phyloP scores from a whole-genome alignment of 2,888 invertebrate species.

The Eupelmus urozonus region DNA sequence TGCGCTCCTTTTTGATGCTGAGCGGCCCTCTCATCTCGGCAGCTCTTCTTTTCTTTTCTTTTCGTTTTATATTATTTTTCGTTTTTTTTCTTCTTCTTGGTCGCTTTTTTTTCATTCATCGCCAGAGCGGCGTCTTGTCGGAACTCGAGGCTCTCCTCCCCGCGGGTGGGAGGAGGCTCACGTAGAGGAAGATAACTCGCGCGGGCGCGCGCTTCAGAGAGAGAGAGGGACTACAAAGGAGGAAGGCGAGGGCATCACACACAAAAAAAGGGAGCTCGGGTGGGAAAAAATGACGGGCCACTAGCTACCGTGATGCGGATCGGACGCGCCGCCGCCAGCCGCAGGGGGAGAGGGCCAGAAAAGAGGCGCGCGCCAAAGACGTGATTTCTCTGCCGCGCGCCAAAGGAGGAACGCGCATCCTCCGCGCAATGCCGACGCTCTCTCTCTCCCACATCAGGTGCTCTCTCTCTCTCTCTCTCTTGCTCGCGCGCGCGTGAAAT shows the following conservation, averaged over 20 bases:
- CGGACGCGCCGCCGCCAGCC: conserved; percentile 60
- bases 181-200: conserved; percentile 1
- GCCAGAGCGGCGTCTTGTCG: too few relatives aligned
- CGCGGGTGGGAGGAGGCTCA: conserved; percentile 23
- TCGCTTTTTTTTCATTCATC: too few relatives aligned
- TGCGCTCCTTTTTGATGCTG: conserved; percentile 35
- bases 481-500: conserved; percentile 34
- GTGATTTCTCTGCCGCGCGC: not conserved
- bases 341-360: not conserved
- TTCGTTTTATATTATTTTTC: too few relatives aligned
- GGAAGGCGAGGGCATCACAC: conserved; percentile 54
- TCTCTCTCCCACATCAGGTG: not conserved
- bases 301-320: conserved; percentile 74
- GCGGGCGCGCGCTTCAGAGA: not conserved
- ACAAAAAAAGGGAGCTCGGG: conserved; percentile 65
- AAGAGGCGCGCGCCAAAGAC: not conserved
- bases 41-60: conserved; percentile 30
- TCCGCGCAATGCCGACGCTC: not conserved
- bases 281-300: conserved; percentile 74
- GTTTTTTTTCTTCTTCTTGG: conserved; percentile 8
- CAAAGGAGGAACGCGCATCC: not conserved
- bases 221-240: conserved; percentile 52
- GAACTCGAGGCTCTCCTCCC: conserved; percentile 9
- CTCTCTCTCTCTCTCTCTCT: not conserved
- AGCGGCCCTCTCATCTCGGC: conserved; percentile 34